Percentiles rank a stretch among this genome's conserved stretches.
phyloP scores from a whole-genome alignment of 2,888 invertebrate species.

The Drosophila tripunctata region DNA sequence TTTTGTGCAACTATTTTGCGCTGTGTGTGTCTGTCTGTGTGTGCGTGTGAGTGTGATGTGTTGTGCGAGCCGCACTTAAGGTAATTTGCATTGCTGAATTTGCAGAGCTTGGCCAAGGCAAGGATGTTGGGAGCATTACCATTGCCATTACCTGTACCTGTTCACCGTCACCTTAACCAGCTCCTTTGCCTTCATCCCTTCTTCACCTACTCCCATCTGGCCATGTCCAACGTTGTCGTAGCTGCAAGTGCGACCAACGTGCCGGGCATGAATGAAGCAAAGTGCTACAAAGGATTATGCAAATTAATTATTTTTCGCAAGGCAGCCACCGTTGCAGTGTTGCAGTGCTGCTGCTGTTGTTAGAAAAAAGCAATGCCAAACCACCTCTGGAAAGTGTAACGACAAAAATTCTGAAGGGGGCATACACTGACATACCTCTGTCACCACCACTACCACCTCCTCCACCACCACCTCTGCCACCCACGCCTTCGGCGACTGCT shows the following conservation, averaged over 20 bases:
- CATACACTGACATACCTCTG: conserved; percentile 2
- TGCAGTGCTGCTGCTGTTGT: conserved; percentile 8
- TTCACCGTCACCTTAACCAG: neutral
- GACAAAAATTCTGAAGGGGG: conserved; percentile 73
- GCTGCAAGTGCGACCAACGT: conserved; percentile 65
- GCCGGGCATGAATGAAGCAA: conserved; percentile 80
- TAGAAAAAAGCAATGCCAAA: conserved; percentile 21
- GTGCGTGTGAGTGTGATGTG: conserved; percentile 71
- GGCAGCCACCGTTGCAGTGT: conserved; percentile 64
- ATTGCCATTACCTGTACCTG: conserved; percentile 12
- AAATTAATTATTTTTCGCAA: conserved; percentile 80
- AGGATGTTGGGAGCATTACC: conserved; percentile 42
- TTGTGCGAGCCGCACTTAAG: conserved; percentile 80
- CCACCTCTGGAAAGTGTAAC: conserved; percentile 72
- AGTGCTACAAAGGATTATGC: conserved; percentile 81
- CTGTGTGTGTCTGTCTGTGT: conserved; percentile 7
- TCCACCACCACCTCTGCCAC: conserved; percentile 14
- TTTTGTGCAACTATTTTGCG: conserved; percentile 10
- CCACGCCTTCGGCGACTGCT: conserved; percentile 50
- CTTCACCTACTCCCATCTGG: conserved; percentile 3
- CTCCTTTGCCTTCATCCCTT: neutral
- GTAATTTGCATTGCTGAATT: conserved; percentile 81
- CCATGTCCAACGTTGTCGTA: conserved; percentile 17
- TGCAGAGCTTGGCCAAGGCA: conserved; percentile 76
- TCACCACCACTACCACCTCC: conserved; percentile 1